Evolutionary conservation across 37 sponge, comb jelly and placozoan species (phyloP), one percentile per base, ranked within the genome.

Genomic region (Haliclona indistincta): DNA sequence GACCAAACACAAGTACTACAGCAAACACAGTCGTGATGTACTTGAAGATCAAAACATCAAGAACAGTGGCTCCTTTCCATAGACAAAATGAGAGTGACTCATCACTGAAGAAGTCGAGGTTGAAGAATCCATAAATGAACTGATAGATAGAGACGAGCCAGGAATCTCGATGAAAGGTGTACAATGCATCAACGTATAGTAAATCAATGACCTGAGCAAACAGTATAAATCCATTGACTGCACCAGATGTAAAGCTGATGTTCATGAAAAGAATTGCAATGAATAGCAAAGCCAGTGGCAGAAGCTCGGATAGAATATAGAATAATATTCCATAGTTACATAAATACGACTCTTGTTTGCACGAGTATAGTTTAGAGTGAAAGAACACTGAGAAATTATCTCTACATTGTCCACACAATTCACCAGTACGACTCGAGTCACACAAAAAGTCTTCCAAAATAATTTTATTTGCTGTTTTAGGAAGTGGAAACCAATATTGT

Each of bases 131-230:
- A 36, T 81, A 81, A 13, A 81, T 73, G 37, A 73, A 37, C 3
- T 54, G 20, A 39, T 72, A 39, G 6, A 64, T 28, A 4, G 1
- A 2, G 25, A 36, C 64, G 47, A 69, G 54, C 2, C 6, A 39
- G 15, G 51, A 47, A 47, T 47, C 15, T 17, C 10, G 15, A 47
- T 10, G 51, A 10, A 47, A 10, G 51, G 15, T 17, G 51, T 47
- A 10, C 10, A 17, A 17, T 17, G 51, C 51, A 17, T 47, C 35
- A 13, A 73, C 29, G 3, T 63, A 40, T 6, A 81, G 6, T 26
- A 72, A 63, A 53, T 81, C 82, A 1, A 66, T 3, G 22, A 81
- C 56, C 43, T 81, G 82, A 37, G 82, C 82, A 65, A 73, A 81
- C 19, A 81, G 34, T 30, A 81, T 71, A n/a, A 81, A 62, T 33